These are phyloP conservation scores for Crepidodera aurea DNA, from an alignment of 2,888 invertebrate species.

Conservation along the genomic window DNA sequence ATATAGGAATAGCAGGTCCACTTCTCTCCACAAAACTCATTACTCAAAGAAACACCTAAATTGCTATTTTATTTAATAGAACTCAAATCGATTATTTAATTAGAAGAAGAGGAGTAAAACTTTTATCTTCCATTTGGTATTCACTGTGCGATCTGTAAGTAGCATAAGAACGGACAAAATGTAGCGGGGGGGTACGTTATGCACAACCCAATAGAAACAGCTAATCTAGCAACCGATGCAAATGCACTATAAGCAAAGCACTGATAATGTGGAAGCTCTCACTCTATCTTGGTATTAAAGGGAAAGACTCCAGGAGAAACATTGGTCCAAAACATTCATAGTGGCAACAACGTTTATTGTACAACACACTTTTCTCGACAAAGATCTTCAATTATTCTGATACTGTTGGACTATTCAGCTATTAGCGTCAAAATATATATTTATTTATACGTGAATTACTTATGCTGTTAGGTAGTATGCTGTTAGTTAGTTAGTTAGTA, in stretches of 20 bases:
- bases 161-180: slow-evolving; percentile 16
- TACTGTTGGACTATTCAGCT: no score
- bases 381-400: no score
- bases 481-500: no score
- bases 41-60: not conserved
- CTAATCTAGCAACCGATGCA: slow-evolving; percentile 59
- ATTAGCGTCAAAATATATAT: no score
- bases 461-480: no score
- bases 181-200: slow-evolving; percentile 50
- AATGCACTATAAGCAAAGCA: slow-evolving; percentile 60
- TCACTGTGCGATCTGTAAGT: slow-evolving; percentile 28
- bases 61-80: not conserved
- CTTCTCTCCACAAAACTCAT: slow-evolving; percentile 1
- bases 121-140: slow-evolving; percentile 24
- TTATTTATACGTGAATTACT: no score
- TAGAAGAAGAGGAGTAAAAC: not conserved
- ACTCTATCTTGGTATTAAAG: slow-evolving; percentile 61
- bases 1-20: slow-evolving; percentile 18
- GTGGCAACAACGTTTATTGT: slow-evolving; percentile 1
- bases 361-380: slow-evolving; percentile 1
- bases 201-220: slow-evolving; percentile 60
- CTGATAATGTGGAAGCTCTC: slow-evolving; percentile 62
- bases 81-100: not conserved
- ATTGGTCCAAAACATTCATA: slow-evolving; percentile 32
- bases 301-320: slow-evolving; percentile 55